Base-by-base conservation (phyloP, 2,797 vertebrate species). In the Anisognathus igniventris region DNA sequence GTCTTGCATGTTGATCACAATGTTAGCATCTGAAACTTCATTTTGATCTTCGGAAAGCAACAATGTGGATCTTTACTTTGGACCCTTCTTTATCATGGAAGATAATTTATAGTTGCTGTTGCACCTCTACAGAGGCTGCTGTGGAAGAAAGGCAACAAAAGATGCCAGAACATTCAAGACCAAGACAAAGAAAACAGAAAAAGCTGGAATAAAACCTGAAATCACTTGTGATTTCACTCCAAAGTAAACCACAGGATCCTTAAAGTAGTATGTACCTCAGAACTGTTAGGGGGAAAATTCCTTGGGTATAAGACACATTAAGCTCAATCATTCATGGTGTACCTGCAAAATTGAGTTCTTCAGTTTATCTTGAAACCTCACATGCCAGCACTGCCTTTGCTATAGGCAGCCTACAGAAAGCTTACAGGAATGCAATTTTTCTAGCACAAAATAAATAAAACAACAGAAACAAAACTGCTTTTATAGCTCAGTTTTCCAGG, bases 281-380 rank as follows among this genome's bases (percentile, higher is more conserved):
- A 89, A 75, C 3, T 47, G 37, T 1, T 15, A 1, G 0, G 27
- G 15, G 3, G 2, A 0, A 18, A 67, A 50, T 33, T 51, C 33
- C 28, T 44, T 50, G 21, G 1, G 4, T 40, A 5, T 51, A 62
- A 44, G 7, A 77, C 6, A 83, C 6, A 25, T 47, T 30, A 80
- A 33, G 22, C 15, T 12, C 8, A 16, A 33, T 19, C 13, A 42
- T 28, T 83, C 10, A 13, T 5, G 2, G 40, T 19, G 16, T 10
- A 30, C 18, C 28, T 65, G 45, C 58, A 72, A 86, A 86, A 60
- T 5, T 0, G 21, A 48, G 10, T 31, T 84, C 39, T 81, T 39
- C 54, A 70, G 37, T 5, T 40, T 51, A 20, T 42, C 71, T 80
- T 70, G 79, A 61, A 89, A 65, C 24, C 14, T 48, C n/a, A 42